A percentile compares a stretch with the other conserved stretches of the same genome.
Evolutionary conservation across 2,888 invertebrate genomes (phyloP).

Genomic region (Glomeris marginata): DNA sequence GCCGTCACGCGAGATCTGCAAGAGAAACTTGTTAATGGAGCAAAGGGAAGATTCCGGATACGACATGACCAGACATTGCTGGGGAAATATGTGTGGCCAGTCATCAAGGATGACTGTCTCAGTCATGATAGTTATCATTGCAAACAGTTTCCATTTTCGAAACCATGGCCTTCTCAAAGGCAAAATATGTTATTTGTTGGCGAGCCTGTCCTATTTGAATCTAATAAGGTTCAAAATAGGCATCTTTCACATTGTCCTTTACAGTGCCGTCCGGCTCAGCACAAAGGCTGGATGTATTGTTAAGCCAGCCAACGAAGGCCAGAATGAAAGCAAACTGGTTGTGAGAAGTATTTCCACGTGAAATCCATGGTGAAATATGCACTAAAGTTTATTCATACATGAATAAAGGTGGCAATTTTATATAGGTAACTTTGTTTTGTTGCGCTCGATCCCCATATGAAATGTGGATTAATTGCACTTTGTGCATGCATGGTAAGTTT

Average conservation of each 20-base stretch:
- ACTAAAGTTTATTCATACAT: too few relatives aligned
- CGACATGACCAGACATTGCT: constrained; percentile 4
- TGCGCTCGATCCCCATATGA: too few relatives aligned
- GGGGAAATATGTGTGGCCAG: background rate
- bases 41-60: background rate
- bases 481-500: too few relatives aligned
- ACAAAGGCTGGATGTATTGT: constrained; percentile 6
- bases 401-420: too few relatives aligned
- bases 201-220: background rate
- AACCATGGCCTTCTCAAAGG: background rate
- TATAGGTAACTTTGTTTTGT: too few relatives aligned
- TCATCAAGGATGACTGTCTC: background rate
- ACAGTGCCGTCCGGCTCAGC: constrained; percentile 4
- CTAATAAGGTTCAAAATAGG: background rate
- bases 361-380: too few relatives aligned
- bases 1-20: background rate
- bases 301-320: too few relatives aligned
- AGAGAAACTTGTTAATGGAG: background rate
- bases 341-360: too few relatives aligned
- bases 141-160: background rate
- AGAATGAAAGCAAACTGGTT: too few relatives aligned
- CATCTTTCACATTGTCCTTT: too few relatives aligned
- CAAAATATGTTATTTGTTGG: constrained; percentile 1
- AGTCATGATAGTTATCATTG: constrained; percentile 2
- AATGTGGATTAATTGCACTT: too few relatives aligned